phyloP scores from a whole-genome alignment of 2,113 vertebrate genomes.

The Greenwoodochromis staneri region DNA sequence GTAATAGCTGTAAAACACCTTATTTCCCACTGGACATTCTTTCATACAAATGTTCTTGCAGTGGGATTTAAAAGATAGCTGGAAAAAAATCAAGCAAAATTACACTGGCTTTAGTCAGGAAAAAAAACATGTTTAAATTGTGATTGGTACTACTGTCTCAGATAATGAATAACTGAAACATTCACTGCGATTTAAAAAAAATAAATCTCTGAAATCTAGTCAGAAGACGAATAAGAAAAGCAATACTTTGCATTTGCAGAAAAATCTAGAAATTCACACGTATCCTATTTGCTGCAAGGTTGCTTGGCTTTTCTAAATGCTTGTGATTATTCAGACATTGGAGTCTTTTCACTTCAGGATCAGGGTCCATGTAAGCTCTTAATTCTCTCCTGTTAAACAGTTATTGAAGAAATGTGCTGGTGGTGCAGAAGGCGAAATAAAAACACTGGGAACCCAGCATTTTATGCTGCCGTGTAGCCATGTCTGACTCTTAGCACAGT shows the following conservation, averaged over 20 bases:
- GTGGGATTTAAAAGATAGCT: slow-evolving; percentile 49
- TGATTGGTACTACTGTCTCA: not conserved
- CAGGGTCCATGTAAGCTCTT: slow-evolving; percentile 63
- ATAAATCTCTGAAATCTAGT: not conserved
- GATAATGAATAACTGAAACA: not conserved
- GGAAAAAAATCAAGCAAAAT: slow-evolving; percentile 7
- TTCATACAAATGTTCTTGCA: slow-evolving; percentile 64
- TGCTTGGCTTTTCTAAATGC: slow-evolving; percentile 38
- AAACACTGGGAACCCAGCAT: slow-evolving; percentile 52
- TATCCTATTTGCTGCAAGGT: slow-evolving; percentile 6
- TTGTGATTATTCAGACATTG: slow-evolving; percentile 45
- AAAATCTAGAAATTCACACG: slow-evolving; percentile 14
- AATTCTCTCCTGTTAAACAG: slow-evolving; percentile 64
- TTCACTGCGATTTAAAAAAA: not conserved
- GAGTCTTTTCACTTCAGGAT: slow-evolving; percentile 58
- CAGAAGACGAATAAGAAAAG: not conserved
- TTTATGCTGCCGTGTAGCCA: slow-evolving; percentile 47
- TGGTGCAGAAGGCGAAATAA: slow-evolving; percentile 57
- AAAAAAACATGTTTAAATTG: not conserved
- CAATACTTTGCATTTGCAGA: not conserved
- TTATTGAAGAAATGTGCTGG: slow-evolving; percentile 66
- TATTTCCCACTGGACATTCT: slow-evolving; percentile 69
- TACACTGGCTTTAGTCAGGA: not conserved
- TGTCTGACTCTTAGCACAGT: slow-evolving; percentile 23
- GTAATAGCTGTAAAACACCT: slow-evolving; percentile 72